phyloP scores from a whole-genome alignment of 2,888 invertebrate genomes.

The Drosophila trichaetosa region DNA sequence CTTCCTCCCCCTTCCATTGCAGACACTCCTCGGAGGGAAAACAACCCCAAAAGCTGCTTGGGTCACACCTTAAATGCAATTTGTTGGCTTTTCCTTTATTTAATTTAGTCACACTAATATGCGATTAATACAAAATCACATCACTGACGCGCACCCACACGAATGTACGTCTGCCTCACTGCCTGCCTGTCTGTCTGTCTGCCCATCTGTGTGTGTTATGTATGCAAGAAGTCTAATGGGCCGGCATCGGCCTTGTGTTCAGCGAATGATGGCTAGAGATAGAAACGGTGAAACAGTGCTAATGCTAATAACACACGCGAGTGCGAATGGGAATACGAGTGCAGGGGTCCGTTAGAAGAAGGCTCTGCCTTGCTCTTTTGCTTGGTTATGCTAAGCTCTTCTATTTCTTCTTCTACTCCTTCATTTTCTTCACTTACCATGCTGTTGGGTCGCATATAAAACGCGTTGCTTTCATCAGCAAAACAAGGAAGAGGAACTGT shows the following conservation, averaged over 20 bases:
- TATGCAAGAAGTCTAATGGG: constrained; percentile 23
- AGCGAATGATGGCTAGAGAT: constrained; percentile 46
- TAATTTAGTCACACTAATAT: constrained; percentile 36
- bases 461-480: constrained; percentile 28
- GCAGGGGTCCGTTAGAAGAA: constrained; percentile 42
- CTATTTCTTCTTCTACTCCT: background rate
- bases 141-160: constrained; percentile 40
- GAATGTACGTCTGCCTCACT: background rate
- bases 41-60: constrained; percentile 11
- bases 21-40: background rate
- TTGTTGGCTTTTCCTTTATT: constrained; percentile 7
- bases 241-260: constrained; percentile 46
- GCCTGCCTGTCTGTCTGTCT: background rate
- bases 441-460: constrained; percentile 45
- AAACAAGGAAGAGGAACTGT: constrained; percentile 45
- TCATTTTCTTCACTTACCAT: constrained; percentile 46
- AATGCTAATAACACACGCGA: constrained; percentile 33
- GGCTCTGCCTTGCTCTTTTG: constrained; percentile 23
- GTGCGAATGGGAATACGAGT: constrained; percentile 27
- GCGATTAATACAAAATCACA: constrained; percentile 48
- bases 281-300: constrained; percentile 25
- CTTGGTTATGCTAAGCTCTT: background rate
- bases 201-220: background rate
- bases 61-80: constrained; percentile 21
- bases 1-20: background rate